Evolutionary conservation across 2,113 vertebrate species (phyloP).

Genomic region (Prochilodus magdalenae): DNA sequence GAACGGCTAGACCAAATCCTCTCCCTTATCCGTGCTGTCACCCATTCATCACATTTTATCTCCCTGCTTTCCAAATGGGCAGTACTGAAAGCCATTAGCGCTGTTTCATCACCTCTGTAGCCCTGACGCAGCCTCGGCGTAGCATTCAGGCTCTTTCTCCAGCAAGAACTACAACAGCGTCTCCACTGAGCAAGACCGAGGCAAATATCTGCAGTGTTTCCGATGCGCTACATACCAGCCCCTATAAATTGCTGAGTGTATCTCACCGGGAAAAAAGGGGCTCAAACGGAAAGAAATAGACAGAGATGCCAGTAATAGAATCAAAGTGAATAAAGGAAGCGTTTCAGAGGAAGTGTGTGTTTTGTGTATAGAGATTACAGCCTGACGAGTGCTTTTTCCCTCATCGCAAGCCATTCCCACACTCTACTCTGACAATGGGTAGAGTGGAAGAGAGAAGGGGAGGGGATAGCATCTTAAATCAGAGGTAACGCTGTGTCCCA

Average conservation of each 20-base stretch:
- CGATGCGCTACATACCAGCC: not conserved
- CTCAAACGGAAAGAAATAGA: conserved; percentile 35
- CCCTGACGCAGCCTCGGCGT: not conserved
- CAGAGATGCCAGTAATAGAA: conserved; percentile 55
- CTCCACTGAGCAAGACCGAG: not conserved
- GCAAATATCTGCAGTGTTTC: not conserved
- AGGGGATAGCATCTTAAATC: conserved; percentile 58
- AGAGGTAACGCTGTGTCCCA: conserved; percentile 67
- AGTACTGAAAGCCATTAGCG: conserved; percentile 27
- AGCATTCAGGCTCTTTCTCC: not conserved
- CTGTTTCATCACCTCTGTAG: conserved; percentile 13
- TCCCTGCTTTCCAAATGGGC: conserved; percentile 1
- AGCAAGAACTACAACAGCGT: not conserved
- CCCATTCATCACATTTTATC: conserved; percentile 38
- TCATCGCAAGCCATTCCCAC: conserved; percentile 60
- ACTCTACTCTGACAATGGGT: conserved; percentile 38
- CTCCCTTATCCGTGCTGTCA: not conserved
- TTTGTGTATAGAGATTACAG: conserved; percentile 50
- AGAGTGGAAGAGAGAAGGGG: conserved; percentile 47
- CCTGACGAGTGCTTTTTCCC: conserved; percentile 51
- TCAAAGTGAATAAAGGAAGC: conserved; percentile 57
- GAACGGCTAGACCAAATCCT: not conserved
- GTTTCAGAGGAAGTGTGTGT: conserved; percentile 40
- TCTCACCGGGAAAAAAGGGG: conserved; percentile 16
- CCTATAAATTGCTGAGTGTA: not conserved